These are phyloP conservation scores for Drosophila biarmipes DNA, from an alignment of 1,140 invertebrate species.

Conservation along the genomic window DNA sequence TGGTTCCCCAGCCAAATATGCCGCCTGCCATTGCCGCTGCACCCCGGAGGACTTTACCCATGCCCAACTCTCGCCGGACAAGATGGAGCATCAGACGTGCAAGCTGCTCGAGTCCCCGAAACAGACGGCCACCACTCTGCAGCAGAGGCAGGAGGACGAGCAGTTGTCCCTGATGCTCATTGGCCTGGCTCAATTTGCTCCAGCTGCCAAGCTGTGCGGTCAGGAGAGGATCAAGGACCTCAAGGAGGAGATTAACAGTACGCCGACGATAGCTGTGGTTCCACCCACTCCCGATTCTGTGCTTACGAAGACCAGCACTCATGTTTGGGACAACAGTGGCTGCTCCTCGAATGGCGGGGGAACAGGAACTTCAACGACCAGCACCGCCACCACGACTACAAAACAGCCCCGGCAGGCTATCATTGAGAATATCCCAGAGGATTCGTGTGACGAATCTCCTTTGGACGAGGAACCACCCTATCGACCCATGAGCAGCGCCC, in stretches of 20 bases:
- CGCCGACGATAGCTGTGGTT: slow-evolving; percentile 90
- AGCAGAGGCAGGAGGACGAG: slow-evolving; percentile 84
- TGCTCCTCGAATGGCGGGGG: slow-evolving; percentile 26
- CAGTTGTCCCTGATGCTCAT: slow-evolving; percentile 88
- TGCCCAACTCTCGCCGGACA: slow-evolving; percentile 67
- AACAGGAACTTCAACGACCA: slow-evolving; percentile 30
- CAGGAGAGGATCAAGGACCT: not conserved
- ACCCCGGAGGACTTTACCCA: slow-evolving; percentile 75
- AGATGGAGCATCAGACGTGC: slow-evolving; percentile 80
- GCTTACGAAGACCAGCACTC: slow-evolving; percentile 78
- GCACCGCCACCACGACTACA: slow-evolving; percentile 52
- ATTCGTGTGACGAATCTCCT: slow-evolving; percentile 86
- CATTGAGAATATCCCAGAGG: slow-evolving; percentile 84
- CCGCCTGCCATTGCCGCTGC: slow-evolving; percentile 77
- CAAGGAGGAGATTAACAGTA: slow-evolving; percentile 23
- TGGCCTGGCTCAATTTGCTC: slow-evolving; percentile 87
- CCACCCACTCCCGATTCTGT: slow-evolving; percentile 90
- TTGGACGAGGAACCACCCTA: slow-evolving; percentile 86
- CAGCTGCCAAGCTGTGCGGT: slow-evolving; percentile 87
- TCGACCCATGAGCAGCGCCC: slow-evolving; percentile 85
- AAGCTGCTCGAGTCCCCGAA: slow-evolving; percentile 79
- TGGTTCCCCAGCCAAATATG: slow-evolving; percentile 60
- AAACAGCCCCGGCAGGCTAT: slow-evolving; percentile 72
- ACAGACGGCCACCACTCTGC: slow-evolving; percentile 43
- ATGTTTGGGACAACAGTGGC: slow-evolving; percentile 79